These are phyloP conservation scores for Crypturellus undulatus DNA, from an alignment of 2,113 vertebrate genomes.

Conservation along the genomic window DNA sequence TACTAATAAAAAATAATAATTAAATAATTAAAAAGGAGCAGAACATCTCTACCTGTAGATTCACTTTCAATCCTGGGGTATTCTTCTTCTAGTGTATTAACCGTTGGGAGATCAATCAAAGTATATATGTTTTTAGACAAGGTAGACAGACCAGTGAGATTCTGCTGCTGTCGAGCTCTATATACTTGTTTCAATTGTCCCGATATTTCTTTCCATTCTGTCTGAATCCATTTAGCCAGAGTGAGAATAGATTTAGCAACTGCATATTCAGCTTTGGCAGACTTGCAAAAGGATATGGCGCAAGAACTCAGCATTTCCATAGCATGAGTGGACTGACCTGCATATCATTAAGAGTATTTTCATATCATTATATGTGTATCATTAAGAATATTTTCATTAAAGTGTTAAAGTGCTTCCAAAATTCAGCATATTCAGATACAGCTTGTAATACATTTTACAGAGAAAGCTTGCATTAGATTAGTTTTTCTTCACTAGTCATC, in stretches of 20 bases:
- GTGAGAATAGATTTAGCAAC: conserved; percentile 96
- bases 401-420: neutral
- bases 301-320: conserved; percentile 98
- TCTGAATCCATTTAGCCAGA: conserved; percentile 94
- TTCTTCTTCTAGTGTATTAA: conserved; percentile 85
- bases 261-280: conserved; percentile 92
- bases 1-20: neutral
- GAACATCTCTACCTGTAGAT: conserved; percentile 87
- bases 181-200: conserved; percentile 94
- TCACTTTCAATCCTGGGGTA: conserved; percentile 90
- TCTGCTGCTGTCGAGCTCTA: conserved; percentile 83
- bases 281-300: conserved; percentile 91
- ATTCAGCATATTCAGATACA: neutral
- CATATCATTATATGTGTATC: neutral
- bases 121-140: conserved; percentile 89
- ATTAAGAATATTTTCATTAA: neutral
- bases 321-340: conserved; percentile 92
- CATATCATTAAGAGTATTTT: neutral
- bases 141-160: conserved; percentile 78
- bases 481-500: too few species aligned
- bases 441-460: neutral
- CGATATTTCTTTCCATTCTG: conserved; percentile 98
- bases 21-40: neutral
- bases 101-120: conserved; percentile 86
- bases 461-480: neutral